These are phyloP conservation scores for Papilio demoleus DNA, from an alignment of 2,888 invertebrate species.

Conservation along the genomic window DNA sequence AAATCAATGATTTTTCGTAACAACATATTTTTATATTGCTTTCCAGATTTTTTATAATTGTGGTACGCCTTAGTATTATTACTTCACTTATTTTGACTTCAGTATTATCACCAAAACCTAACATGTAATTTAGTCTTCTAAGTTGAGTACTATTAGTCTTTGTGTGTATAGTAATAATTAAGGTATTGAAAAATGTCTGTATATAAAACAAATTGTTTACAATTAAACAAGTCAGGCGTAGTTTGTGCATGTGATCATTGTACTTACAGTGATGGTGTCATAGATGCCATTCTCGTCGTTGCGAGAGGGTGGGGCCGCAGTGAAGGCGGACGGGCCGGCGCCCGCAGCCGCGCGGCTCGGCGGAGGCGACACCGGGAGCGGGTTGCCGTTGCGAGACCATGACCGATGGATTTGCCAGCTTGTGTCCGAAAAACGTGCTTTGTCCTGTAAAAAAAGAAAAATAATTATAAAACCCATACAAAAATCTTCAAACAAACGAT, in stretches of 20 bases:
- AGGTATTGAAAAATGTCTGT: not conserved
- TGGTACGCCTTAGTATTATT: too few relatives aligned
- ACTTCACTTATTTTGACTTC: too few relatives aligned
- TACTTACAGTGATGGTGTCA: conserved; percentile 77
- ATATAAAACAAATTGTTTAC: conserved; percentile 18
- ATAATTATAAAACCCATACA: not conserved
- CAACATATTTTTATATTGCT: too few relatives aligned
- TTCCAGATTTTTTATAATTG: too few relatives aligned
- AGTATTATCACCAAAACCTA: too few relatives aligned
- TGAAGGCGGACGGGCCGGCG: conserved; percentile 54
- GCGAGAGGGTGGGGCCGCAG: conserved; percentile 50
- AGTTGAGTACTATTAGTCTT: too few relatives aligned
- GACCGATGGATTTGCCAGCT: conserved; percentile 89
- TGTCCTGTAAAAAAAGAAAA: conserved; percentile 74
- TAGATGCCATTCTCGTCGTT: conserved; percentile 76
- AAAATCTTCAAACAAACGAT: too few relatives aligned
- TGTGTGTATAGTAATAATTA: too few relatives aligned
- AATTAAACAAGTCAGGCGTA: not conserved
- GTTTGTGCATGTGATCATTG: conserved; percentile 32
- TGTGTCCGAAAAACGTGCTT: conserved; percentile 88
- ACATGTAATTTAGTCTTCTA: too few relatives aligned
- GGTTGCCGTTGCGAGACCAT: conserved; percentile 83
- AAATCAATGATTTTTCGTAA: too few relatives aligned
- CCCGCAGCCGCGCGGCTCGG: conserved; percentile 58
- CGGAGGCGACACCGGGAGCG: conserved; percentile 71